Conservation (phyloP, 2,888 invertebrate species). For the Hydropsyche betteni region DNA sequence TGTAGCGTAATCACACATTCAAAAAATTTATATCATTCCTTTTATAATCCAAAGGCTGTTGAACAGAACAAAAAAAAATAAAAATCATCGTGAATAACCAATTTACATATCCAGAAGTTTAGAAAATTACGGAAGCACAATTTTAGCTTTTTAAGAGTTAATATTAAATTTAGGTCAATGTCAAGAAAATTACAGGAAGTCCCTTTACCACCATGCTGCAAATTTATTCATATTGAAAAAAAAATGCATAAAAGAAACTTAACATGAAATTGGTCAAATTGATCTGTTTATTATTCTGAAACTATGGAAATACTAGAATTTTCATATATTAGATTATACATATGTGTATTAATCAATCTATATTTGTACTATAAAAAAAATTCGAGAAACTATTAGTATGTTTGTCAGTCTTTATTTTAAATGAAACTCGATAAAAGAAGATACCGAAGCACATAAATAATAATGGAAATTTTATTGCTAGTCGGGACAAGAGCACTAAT, state of each 20-base stretch:
- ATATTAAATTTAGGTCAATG: conserved; percentile 6
- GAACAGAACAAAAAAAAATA: not conserved
- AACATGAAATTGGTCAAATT: too few species aligned
- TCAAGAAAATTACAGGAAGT: not conserved
- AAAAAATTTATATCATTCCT: not conserved
- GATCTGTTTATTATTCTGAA: not conserved
- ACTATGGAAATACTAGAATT: not conserved
- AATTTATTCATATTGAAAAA: too few species aligned
- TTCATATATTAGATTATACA: not conserved
- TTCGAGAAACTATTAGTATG: conserved; percentile 11
- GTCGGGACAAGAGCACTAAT: not conserved
- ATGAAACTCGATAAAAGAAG: conserved; percentile 11
- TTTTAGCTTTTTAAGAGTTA: conserved; percentile 30
- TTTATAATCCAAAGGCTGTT: not conserved
- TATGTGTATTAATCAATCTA: not conserved
- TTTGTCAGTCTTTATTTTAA: conserved; percentile 24
- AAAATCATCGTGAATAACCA: conserved; percentile 12
- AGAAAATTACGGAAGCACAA: conserved; percentile 47
- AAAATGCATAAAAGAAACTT: too few species aligned
- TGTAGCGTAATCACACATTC: conserved; percentile 8
- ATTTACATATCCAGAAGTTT: conserved; percentile 1
- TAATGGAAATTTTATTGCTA: not conserved
- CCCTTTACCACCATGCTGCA: too few species aligned
- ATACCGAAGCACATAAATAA: too few species aligned
- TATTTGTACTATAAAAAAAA: conserved; percentile 30